Conservation (phyloP, 2,797 vertebrate genomes). For the Semotilus atromaculatus region DNA sequence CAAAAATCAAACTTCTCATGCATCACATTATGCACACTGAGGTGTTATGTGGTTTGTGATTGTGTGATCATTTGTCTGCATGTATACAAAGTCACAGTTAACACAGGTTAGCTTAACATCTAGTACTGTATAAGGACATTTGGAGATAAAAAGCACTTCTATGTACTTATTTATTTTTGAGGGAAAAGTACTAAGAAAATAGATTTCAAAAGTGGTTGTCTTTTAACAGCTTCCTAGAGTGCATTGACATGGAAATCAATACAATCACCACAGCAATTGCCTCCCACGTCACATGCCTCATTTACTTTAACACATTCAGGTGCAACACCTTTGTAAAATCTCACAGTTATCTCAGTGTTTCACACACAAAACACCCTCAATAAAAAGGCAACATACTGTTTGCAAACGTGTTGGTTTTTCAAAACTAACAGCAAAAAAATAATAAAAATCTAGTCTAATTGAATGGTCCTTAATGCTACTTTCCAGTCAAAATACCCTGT, state of each 20-base stretch:
- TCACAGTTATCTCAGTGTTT: conserved; percentile 8
- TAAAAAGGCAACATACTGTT: not conserved
- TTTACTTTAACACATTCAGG: conserved; percentile 4
- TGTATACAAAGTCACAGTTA: conserved; percentile 2
- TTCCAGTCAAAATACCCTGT: conserved; percentile 9
- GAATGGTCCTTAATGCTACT: not conserved
- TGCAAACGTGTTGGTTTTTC: not conserved
- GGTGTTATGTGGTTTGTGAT: conserved; percentile 22
- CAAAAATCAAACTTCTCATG: not conserved
- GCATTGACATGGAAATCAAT: conserved; percentile 15
- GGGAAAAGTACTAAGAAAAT: not conserved
- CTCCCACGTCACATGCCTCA: not conserved
- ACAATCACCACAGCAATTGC: not conserved
- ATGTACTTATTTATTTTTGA: not conserved
- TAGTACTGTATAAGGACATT: not conserved
- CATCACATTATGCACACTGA: conserved; percentile 5
- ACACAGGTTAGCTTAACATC: not conserved
- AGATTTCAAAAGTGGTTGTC: not conserved
- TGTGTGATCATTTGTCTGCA: conserved; percentile 4
- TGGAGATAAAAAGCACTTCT: not conserved
- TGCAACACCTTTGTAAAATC: not conserved
- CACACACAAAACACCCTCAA: not conserved
- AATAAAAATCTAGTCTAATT: conserved; percentile 8
- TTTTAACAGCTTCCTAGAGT: not conserved
- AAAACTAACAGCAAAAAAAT: conserved; percentile 23